Percentiles rank a stretch among this genome's conserved stretches.
Evolutionary conservation across 1,140 invertebrate species (phyloP).

Genomic region (Ips typographus): DNA sequence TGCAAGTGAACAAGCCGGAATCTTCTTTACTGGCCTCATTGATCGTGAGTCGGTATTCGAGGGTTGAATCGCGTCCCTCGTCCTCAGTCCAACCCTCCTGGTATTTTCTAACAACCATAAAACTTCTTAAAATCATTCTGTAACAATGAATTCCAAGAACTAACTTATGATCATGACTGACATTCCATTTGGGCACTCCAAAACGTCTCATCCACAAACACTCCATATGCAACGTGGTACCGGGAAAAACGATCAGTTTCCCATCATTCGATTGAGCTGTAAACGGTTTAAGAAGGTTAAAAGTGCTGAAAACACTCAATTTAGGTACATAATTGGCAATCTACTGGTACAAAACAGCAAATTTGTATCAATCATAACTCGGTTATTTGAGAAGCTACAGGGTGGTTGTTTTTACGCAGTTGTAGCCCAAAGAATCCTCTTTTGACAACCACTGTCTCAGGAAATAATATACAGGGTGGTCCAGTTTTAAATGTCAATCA

Average conservation of each 20-base stretch:
- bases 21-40: constrained; percentile 76
- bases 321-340: too few relatives aligned
- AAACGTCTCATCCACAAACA: constrained; percentile 83
- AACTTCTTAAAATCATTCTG: too few relatives aligned
- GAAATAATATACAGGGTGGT: too few relatives aligned
- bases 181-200: constrained; percentile 81
- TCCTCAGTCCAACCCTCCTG: constrained; percentile 82
- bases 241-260: constrained; percentile 80
- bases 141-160: too few relatives aligned
- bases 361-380: too few relatives aligned
- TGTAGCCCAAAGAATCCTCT: too few relatives aligned
- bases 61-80: constrained; percentile 70
- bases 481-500: too few relatives aligned
- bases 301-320: too few relatives aligned
- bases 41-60: constrained; percentile 82
- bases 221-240: constrained; percentile 82
- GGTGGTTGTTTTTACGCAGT: too few relatives aligned
- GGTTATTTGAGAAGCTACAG: too few relatives aligned
- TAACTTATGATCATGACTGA: constrained; percentile 68
- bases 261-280: constrained; percentile 80
- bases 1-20: constrained; percentile 77
- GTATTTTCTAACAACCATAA: constrained; percentile 64
- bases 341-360: too few relatives aligned
- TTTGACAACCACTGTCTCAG: too few relatives aligned
- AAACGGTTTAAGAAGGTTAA: constrained; percentile 4